Percentiles rank a stretch among this genome's conserved stretches.
Evolutionary conservation across 2,797 vertebrate genomes (phyloP).

Genomic region (Eulemur mongoz): DNA sequence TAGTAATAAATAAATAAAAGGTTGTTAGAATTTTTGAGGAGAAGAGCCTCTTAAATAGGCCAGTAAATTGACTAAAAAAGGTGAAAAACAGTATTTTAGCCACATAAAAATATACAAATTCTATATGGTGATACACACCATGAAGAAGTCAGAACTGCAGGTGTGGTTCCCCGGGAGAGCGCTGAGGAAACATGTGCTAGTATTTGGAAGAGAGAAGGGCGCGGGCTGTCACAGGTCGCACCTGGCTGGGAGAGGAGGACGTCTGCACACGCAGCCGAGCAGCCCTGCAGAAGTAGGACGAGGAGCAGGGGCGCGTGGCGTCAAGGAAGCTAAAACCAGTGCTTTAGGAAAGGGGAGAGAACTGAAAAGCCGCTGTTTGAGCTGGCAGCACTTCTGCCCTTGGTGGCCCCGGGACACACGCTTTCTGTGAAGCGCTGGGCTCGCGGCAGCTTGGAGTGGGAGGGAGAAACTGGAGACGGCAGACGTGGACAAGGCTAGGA

Average conservation of each 20-base stretch:
- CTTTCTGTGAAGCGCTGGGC: background rate
- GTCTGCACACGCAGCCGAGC: background rate
- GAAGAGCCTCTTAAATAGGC: background rate
- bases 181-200: no score
- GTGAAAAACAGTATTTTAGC: background rate
- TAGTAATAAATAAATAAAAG: background rate
- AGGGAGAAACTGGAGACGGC: background rate
- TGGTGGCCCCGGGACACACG: background rate
- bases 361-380: background rate
- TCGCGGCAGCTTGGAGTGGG: background rate
- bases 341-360: background rate
- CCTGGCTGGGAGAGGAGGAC: background rate
- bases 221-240: background rate
- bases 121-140: accelerated
- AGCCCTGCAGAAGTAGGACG: background rate
- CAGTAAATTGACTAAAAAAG: background rate
- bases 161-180: background rate
- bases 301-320: background rate
- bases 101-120: background rate
- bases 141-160: background rate
- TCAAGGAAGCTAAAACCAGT: no score
- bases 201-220: background rate
- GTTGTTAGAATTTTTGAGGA: background rate
- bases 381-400: accelerated
- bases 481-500: background rate